phyloP scores from a whole-genome alignment of 2,113 vertebrate genomes.

The Amphiprion ocellaris region DNA sequence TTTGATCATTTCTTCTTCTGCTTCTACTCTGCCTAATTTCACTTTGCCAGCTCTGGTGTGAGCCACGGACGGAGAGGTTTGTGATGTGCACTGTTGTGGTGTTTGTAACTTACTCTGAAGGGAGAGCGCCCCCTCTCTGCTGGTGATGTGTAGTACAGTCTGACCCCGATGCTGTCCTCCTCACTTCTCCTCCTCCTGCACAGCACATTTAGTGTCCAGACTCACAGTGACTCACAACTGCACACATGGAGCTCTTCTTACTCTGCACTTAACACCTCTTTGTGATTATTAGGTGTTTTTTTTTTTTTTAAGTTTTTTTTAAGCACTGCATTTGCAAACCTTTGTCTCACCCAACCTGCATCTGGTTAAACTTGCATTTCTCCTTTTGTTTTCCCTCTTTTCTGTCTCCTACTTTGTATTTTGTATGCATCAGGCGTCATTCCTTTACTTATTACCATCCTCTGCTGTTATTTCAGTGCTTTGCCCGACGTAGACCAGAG shows the following conservation, averaged over 20 bases:
- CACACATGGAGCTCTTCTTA: conserved; percentile 2
- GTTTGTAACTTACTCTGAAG: conserved; percentile 34
- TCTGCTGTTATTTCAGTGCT: conserved; percentile 80
- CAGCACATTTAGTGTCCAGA: conserved; percentile 23
- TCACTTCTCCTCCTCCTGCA: conserved; percentile 23
- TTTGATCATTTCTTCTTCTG: conserved; percentile 32
- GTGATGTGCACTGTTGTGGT: conserved; percentile 79
- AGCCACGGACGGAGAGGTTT: conserved; percentile 89
- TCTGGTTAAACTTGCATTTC: not conserved
- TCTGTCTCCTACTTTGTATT: conserved; percentile 12
- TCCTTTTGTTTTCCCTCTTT: conserved; percentile 25
- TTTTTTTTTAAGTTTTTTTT: not conserved
- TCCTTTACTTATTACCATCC: conserved; percentile 13
- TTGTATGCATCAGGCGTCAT: not conserved
- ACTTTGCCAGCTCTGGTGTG: conserved; percentile 90
- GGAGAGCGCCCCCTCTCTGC: conserved; percentile 41
- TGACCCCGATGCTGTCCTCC: conserved; percentile 33
- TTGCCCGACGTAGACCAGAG: conserved; percentile 78
- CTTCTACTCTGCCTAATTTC: conserved; percentile 54
- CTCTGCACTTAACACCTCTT: not conserved
- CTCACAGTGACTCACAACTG: conserved; percentile 15
- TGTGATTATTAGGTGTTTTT: not conserved
- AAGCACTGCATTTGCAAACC: not conserved
- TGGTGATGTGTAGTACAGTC: conserved; percentile 52
- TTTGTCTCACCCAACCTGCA: not conserved